Percentiles rank a stretch among this genome's conserved stretches.
phyloP scores from a whole-genome alignment of 2,113 vertebrate species.

The Sinosuthora webbiana region DNA sequence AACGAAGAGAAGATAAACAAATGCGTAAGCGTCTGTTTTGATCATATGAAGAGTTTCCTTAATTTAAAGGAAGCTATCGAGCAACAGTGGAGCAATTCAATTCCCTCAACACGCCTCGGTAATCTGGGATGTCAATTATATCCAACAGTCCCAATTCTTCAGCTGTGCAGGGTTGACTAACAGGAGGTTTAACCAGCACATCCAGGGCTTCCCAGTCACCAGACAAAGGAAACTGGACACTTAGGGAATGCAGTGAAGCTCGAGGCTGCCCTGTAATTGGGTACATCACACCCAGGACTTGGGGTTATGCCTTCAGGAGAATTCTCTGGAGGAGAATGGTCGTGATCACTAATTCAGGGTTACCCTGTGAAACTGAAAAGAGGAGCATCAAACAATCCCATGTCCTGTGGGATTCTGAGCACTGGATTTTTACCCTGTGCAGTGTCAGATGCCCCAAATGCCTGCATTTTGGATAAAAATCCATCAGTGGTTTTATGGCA shows the following conservation, averaged over 20 bases:
- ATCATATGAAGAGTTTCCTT: slow-evolving; percentile 24
- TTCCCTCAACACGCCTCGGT: neutral
- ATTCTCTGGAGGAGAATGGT: neutral
- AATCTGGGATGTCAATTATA: neutral
- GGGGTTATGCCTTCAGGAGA: neutral
- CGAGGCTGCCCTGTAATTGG: neutral
- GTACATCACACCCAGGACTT: neutral
- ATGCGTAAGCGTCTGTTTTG: neutral
- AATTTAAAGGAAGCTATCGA: neutral
- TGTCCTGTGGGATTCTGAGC: fast-evolving
- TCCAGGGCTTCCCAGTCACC: neutral
- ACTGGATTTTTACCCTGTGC: neutral
- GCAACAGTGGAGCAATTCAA: neutral
- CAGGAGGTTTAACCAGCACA: neutral
- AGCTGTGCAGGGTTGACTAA: neutral
- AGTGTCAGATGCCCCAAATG: neutral
- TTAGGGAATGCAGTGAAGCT: neutral
- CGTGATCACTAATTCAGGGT: neutral
- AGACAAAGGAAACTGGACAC: neutral
- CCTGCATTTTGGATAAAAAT: neutral
- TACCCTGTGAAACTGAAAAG: neutral
- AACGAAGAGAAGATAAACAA: slow-evolving; percentile 24
- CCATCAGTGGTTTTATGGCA: neutral
- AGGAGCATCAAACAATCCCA: neutral
- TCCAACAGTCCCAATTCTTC: neutral